Base-by-base conservation (phyloP, 37 sponge, comb jelly and placozoan species). In the Cliona cf. orientalis region DNA sequence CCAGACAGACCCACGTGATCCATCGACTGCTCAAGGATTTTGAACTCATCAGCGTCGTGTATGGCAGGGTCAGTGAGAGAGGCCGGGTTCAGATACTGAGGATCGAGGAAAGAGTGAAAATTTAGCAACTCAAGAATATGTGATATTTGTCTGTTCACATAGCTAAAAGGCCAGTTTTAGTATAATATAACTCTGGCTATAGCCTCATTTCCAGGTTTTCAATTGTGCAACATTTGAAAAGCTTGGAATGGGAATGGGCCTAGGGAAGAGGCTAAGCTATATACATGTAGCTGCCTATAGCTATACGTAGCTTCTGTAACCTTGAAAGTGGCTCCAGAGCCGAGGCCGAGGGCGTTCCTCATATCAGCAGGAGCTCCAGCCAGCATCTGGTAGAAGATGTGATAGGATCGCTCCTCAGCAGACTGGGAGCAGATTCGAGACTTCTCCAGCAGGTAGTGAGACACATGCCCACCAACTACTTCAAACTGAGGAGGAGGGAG, bases 391-490 rank as follows among this genome's bases (percentile, higher is more conserved):
- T 98, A 98, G 86, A 98, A 98, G 65, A 95, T 72, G 80, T 98
- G 99, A 73, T 98, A 98, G 69, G 92, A 95, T 46, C 99, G 72
- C 90, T 98, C 99, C 35, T 84, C 89, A 2, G 80, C 72, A 69
- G 57, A 57, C 67, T 98, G 99, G 41, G 82, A 75, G 64, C 91
- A 90, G 26, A 98, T 85, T 17, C 99, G 81, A 46, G 99, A 98
- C 77, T 93, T 98, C 84, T 98, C 99, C 80, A 98, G 85, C 59
- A 98, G 79, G 62, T 98, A 98, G 69, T 95, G 96, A 21, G 93
- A 95, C 46, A 98, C 88, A 80, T 81, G 81, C 0, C 99, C 99
- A 28, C 99, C 99, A 2, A 98, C 96, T 2, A 98, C 94, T 40
- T 86, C 69, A 59, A 79, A 88, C 96, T 96, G 71, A 34, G 32